Conservation (phyloP, 2,888 invertebrate species). For the Girardia tigrina region DNA sequence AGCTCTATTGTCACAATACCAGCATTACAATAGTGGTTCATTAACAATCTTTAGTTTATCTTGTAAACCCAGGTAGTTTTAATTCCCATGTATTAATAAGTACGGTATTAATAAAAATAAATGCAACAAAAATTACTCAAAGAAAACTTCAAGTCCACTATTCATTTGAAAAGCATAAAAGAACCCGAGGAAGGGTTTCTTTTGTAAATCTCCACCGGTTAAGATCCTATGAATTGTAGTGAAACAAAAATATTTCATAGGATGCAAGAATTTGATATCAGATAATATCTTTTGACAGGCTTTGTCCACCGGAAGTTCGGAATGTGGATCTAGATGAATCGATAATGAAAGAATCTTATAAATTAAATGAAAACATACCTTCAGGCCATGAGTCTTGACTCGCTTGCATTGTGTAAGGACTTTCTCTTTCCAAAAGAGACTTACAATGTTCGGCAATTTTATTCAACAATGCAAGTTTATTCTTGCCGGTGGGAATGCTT, state of each 20-base stretch:
- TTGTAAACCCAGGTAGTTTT: no score
- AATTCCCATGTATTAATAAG: neutral
- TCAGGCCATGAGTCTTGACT: conserved; percentile 1
- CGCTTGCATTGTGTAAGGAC: neutral
- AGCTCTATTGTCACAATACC: no score
- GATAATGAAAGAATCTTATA: neutral
- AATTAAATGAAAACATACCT: neutral
- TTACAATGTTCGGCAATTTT: conserved; percentile 10
- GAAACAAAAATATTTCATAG: conserved; percentile 18
- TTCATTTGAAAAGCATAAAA: conserved; percentile 19
- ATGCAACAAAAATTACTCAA: neutral
- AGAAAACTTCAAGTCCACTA: conserved; percentile 10
- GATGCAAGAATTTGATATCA: neutral
- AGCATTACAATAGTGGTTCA: no score
- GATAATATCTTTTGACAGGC: neutral
- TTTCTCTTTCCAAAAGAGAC: neutral
- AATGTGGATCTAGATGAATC: neutral
- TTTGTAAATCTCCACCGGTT: neutral
- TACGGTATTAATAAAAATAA: neutral
- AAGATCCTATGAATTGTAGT: neutral
- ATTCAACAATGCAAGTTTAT: conserved; percentile 16
- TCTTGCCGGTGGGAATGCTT: neutral
- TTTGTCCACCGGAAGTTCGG: neutral
- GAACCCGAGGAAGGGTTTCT: conserved; percentile 5
- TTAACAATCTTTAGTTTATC: no score